Evolutionary conservation across 37 sponge, comb jelly and placozoan genomes (phyloP), one percentile per base, ranked within the genome.

Genomic region (Oscarella lobularis): DNA sequence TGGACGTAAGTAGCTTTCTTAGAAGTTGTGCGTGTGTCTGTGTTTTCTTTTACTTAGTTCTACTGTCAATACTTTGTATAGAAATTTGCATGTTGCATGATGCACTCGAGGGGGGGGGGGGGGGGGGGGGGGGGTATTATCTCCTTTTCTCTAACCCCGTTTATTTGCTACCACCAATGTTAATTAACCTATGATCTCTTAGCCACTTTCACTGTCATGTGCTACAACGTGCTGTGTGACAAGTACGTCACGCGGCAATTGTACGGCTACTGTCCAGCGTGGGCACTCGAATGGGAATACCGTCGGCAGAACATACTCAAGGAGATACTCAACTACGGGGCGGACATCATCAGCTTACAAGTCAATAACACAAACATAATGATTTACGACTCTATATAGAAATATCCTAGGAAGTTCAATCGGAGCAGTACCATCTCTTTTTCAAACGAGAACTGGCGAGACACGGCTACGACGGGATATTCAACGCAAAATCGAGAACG

Each of bases 231-330:
- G 35, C 83, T 95, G 36, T 86, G 85, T 55, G 96, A 95, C 74
- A 88, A 88, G 76, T 91, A 88, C 37, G 96, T 92, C 40, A 91
- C 89, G 0, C 66, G 96, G 38, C 87, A 85, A 54, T 67, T 79
- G 77, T 95, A 95, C 38, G 96, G 96, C 31, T 95, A 95, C 87
- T 95, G 96, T 78, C 96, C 96, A 35, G 67, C 88, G 1, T 95
- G 92, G 89, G 89, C 92, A 32, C 89, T 95, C 14, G 69, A 66
- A 39, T 95, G 96, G 96, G 92, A 88, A 66, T 91, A 91, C 80
- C 75, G 96, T 34, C 88, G 83, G 73, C 72, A 83, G 6, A 73
- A 80, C 65, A 79, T 95, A 35, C 39, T 95, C 65, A 86, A 88
- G 54, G 92, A 95, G 87, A 83, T 95, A 39, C 73, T 78, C 32